Conservation (phyloP, 1,140 invertebrate species). For the Calosoma granatense region DNA sequence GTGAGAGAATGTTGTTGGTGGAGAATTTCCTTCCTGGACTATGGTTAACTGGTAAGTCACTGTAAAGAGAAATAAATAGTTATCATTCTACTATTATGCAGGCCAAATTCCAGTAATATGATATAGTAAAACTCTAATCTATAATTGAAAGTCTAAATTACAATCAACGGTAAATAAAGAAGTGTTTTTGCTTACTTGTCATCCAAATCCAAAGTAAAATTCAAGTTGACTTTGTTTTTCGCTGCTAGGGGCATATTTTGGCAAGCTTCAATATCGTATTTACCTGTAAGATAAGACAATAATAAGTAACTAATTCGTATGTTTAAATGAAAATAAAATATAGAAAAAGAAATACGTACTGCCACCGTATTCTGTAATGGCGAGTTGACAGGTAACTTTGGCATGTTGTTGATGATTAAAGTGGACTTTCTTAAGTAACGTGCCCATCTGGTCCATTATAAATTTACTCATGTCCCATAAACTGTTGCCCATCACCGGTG, state of each 20-base stretch:
- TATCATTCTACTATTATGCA: too few relatives aligned
- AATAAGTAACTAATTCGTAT: slow-evolving; percentile 14
- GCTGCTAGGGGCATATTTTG: slow-evolving; percentile 27
- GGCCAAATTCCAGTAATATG: too few relatives aligned
- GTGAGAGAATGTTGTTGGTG: slow-evolving; percentile 25
- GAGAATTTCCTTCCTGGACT: slow-evolving; percentile 23
- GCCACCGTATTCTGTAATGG: slow-evolving; percentile 53
- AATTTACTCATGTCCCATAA: slow-evolving; percentile 43
- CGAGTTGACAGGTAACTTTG: slow-evolving; percentile 55
- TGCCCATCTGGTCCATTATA: slow-evolving; percentile 43
- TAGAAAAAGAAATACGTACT: slow-evolving; percentile 31
- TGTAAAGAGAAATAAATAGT: slow-evolving; percentile 22
- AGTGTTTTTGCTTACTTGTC: too few relatives aligned
- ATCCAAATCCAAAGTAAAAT: slow-evolving; percentile 54
- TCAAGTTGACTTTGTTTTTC: slow-evolving; percentile 51
- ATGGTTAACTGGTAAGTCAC: slow-evolving; percentile 33
- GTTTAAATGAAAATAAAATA: neutral
- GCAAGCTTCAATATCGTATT: slow-evolving; percentile 33
- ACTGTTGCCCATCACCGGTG: slow-evolving; percentile 45
- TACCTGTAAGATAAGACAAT: slow-evolving; percentile 28
- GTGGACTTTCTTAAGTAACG: slow-evolving; percentile 39
- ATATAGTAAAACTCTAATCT: too few relatives aligned
- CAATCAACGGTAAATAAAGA: too few relatives aligned
- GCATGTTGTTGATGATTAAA: slow-evolving; percentile 42
- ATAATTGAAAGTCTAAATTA: too few relatives aligned